phyloP scores from a whole-genome alignment of 2,113 vertebrate genomes.

The Alces alces region DNA sequence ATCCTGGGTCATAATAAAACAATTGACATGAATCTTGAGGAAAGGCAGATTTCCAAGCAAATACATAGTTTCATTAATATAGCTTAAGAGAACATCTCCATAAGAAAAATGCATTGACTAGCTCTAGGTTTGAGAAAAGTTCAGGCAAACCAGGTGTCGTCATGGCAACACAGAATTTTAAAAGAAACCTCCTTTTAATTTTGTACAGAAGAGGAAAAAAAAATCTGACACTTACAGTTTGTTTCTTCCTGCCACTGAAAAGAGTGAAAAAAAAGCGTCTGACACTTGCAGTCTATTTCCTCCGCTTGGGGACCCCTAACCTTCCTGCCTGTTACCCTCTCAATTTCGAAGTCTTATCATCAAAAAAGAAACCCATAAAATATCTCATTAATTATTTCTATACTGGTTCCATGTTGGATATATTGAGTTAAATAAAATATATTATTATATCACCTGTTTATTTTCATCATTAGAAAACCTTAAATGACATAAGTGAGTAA shows the following conservation, averaged over 20 bases:
- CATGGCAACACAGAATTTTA: not conserved
- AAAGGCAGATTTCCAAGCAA: not conserved
- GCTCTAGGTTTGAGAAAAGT: not conserved
- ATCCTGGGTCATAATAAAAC: not conserved
- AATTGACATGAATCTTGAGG: not conserved
- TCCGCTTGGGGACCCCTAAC: not conserved
- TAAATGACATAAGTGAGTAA: not conserved
- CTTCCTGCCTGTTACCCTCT: not conserved
- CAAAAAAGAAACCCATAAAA: not conserved
- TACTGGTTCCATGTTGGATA: not conserved
- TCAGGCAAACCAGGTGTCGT: not conserved
- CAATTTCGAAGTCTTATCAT: not conserved
- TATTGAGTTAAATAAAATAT: not conserved
- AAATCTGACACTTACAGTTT: not conserved
- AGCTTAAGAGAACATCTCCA: not conserved
- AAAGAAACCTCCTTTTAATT: not conserved
- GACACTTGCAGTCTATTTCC: not conserved
- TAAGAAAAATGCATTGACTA: not conserved
- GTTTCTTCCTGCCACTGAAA: not conserved
- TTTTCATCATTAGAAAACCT: not conserved
- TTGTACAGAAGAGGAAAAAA: not conserved
- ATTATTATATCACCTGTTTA: not conserved
- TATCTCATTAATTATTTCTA: not conserved
- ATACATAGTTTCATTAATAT: not conserved
- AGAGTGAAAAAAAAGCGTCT: not conserved